Base-by-base conservation (phyloP, 2,888 invertebrate species). In the Physocephala rufipes region DNA sequence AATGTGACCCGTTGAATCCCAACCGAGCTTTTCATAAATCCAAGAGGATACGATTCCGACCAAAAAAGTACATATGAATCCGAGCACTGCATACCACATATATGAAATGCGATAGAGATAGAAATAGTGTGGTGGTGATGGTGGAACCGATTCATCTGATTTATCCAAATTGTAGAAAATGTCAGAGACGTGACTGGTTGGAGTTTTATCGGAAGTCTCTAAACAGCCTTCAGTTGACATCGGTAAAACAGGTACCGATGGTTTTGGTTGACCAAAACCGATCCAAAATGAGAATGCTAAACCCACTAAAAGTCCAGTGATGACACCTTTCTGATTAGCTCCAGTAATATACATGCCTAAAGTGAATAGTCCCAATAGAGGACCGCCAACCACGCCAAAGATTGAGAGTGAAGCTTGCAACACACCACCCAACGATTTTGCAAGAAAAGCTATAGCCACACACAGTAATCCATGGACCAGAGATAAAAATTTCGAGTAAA, bases 351-450 rank as follows among this genome's bases (percentile, higher is more conserved):
- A 91, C 93, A 96, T 95, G 77, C 96, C 96, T 36, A 95, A 86
- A 0, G 94, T 92, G 82, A 96, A 96, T 1, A 96, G 87, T 0
- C 93, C 95, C 28, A 96, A 86, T n/a, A 95, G 84, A 0, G 96
- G 96, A 0, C 96, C 96, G 0, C 95, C 95, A 2, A 94, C 91
- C 0, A 95, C 92, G 1, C 95, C 95, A 80, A 96, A 95, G 76
- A 95, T 93, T 0, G 94, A 94, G 12, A 95, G 86, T 0, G 95
- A 90, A 0, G 94, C 93, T 86, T 95, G 94, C n/a, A 97, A 87
- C n/a, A 97, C 89, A 0, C 94, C 94, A 0, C 95, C 95, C 61
- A 96, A 87, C 71, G 91, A 88, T 77, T 95, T 92, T 0, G 95
- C 95, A 7, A 95, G 79, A 83, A 95, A 95, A 0, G 97, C 95